Conservation (phyloP, 2,888 invertebrate species). For the Sminthurinus aureus region DNA sequence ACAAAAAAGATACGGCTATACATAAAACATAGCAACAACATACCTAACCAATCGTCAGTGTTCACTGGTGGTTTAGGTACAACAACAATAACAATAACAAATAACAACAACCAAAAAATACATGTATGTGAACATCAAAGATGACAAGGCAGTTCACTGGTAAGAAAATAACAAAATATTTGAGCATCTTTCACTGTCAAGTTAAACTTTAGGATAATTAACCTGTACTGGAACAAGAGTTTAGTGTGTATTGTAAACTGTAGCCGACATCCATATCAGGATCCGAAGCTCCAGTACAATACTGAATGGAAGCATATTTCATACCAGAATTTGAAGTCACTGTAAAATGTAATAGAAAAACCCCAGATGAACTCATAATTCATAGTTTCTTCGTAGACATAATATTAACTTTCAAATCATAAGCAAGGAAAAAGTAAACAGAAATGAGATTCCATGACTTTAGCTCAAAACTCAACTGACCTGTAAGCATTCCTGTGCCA, state of each 20-base stretch:
- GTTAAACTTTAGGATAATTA: too few relatives aligned
- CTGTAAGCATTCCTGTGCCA: conserved; percentile 16
- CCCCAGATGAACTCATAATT: too few relatives aligned
- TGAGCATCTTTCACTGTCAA: too few relatives aligned
- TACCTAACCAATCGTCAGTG: not conserved
- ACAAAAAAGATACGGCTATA: too few relatives aligned
- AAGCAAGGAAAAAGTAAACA: not conserved
- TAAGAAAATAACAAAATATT: not conserved
- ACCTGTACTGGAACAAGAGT: conserved; percentile 66
- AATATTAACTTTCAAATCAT: too few relatives aligned
- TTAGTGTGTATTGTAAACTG: conserved; percentile 73
- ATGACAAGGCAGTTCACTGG: not conserved
- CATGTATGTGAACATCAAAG: too few relatives aligned
- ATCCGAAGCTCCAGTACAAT: conserved; percentile 48
- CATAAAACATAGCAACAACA: too few relatives aligned
- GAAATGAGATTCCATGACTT: not conserved
- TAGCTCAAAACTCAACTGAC: not conserved
- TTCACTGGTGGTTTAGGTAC: not conserved
- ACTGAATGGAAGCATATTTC: conserved; percentile 36
- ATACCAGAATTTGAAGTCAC: conserved; percentile 36
- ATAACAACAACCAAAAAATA: conserved; percentile 8
- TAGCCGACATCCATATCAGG: conserved; percentile 68
- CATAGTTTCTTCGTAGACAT: too few relatives aligned
- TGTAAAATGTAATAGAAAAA: not conserved
- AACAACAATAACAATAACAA: not conserved